Evolutionary conservation across 2,888 invertebrate species (phyloP).

Genomic region (Dasypogon diadema): DNA sequence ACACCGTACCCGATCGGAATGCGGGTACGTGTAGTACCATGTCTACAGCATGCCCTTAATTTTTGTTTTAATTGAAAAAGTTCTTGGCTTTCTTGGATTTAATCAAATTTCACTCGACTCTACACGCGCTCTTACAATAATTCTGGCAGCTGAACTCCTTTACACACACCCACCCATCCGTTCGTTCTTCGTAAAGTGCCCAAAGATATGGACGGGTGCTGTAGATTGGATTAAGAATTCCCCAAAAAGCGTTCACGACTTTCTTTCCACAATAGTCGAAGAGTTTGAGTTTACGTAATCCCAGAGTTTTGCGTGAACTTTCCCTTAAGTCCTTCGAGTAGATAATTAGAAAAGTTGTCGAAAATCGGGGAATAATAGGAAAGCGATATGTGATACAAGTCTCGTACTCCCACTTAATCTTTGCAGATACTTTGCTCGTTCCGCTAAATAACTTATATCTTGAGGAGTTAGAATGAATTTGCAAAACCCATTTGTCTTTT

Average conservation of each 20-base stretch:
- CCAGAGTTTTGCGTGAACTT: conserved; percentile 27
- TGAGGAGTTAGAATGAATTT: conserved; percentile 9
- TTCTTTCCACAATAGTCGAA: conserved; percentile 16
- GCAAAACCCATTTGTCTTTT: conserved; percentile 22
- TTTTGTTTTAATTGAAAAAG: conserved; percentile 42
- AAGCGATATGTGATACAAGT: conserved; percentile 19
- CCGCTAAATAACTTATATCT: not conserved
- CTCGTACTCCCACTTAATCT: not conserved
- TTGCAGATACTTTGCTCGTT: not conserved
- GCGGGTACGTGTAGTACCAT: conserved; percentile 17
- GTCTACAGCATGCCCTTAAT: conserved; percentile 13
- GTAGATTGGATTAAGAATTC: conserved; percentile 28
- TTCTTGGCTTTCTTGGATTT: conserved; percentile 40
- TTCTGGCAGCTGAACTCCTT: conserved; percentile 2
- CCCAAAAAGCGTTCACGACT: conserved; percentile 35
- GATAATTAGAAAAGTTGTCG: conserved; percentile 42
- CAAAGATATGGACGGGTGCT: not conserved
- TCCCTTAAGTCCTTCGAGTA: conserved; percentile 34
- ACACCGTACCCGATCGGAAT: not conserved
- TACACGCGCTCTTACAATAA: conserved; percentile 7
- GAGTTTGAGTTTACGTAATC: conserved; percentile 4
- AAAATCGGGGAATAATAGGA: conserved; percentile 31
- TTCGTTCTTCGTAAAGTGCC: too few relatives aligned
- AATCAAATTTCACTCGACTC: conserved; percentile 36
- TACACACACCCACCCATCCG: not conserved